Conservation (phyloP, 1,140 invertebrate species). For the Drosophila mauritiana region DNA sequence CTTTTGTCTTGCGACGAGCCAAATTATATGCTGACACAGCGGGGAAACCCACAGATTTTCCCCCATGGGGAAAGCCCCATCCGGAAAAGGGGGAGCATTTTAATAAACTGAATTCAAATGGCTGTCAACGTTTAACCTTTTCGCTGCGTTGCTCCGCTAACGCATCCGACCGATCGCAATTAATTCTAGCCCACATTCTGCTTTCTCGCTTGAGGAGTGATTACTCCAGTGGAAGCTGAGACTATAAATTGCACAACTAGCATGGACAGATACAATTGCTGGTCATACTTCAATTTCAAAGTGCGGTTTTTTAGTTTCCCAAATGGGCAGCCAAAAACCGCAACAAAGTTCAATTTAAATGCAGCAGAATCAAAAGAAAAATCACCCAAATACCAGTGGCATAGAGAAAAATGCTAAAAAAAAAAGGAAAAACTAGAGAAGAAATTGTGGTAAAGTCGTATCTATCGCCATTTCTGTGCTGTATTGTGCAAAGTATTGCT, state of each 20-base stretch:
- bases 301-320: slow-evolving; percentile 40
- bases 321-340: slow-evolving; percentile 46
- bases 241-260: slow-evolving; percentile 35
- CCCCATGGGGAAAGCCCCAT: background rate
- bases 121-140: slow-evolving; percentile 17
- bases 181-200: slow-evolving; percentile 8
- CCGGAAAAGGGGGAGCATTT: slow-evolving; percentile 11
- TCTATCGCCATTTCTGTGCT: background rate
- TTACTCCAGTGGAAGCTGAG: background rate
- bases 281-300: slow-evolving; percentile 46
- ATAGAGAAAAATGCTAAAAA: slow-evolving; percentile 3
- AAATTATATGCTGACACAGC: slow-evolving; percentile 44
- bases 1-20: slow-evolving; percentile 28
- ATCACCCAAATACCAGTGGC: background rate
- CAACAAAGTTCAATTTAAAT: slow-evolving; percentile 51
- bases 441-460: slow-evolving; percentile 5
- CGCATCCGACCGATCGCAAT: slow-evolving; percentile 18
- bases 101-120: slow-evolving; percentile 31
- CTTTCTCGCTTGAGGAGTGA: background rate
- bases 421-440: background rate
- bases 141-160: background rate
- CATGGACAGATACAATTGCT: slow-evolving; percentile 29
- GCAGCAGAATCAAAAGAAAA: slow-evolving; percentile 23
- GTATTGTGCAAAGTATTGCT: no score
- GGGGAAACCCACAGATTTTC: slow-evolving; percentile 11